Conservation (phyloP, 2,113 vertebrate species). For the Gallinago undulata region DNA sequence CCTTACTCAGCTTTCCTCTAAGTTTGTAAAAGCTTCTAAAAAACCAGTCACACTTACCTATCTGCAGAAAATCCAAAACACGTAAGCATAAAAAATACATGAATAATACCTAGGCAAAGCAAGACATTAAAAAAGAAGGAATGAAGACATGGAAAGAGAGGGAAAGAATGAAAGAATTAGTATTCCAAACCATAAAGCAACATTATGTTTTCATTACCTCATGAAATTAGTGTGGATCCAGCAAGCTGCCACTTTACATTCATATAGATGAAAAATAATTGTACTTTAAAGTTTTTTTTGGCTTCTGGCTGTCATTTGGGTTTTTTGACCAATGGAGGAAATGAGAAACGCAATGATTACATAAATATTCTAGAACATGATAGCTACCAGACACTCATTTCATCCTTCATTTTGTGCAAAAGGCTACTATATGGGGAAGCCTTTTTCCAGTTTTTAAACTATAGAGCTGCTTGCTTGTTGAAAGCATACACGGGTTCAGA, state of each 20-base stretch:
- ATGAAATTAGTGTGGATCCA: background rate
- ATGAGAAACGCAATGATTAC: background rate
- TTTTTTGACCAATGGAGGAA: background rate
- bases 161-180: background rate
- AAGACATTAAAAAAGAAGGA: background rate
- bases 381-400: background rate
- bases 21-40: background rate
- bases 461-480: background rate
- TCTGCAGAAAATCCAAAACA: background rate
- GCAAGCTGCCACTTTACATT: background rate
- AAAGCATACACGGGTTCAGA: background rate
- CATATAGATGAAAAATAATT: background rate
- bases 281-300: background rate
- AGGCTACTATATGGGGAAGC: background rate
- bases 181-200: background rate
- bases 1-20: background rate
- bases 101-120: background rate
- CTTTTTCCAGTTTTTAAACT: background rate
- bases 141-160: background rate
- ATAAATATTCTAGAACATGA: background rate
- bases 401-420: background rate
- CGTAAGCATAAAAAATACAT: background rate
- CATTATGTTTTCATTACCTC: background rate
- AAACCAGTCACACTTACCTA: fast-evolving
- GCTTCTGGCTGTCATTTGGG: background rate